Conservation (phyloP, 2,888 invertebrate genomes). For the Drepanosiphum platanoidis region DNA sequence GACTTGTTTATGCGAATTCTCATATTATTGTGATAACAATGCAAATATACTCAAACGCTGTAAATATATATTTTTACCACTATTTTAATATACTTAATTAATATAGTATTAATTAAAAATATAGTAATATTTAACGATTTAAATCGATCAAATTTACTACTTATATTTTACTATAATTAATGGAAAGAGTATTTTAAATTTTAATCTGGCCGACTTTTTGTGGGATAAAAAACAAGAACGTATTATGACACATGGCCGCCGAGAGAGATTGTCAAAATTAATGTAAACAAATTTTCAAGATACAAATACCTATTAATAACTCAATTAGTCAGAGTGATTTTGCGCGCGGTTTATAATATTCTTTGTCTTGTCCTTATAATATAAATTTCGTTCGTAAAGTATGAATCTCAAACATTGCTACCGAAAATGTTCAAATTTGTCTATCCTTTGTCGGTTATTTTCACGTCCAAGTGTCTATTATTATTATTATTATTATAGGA, state of each 20-base stretch:
- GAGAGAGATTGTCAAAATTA: neutral
- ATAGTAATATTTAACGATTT: too few relatives aligned
- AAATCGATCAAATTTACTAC: neutral
- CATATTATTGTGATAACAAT: neutral
- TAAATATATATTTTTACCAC: too few relatives aligned
- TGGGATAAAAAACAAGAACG: neutral
- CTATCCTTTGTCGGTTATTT: too few relatives aligned
- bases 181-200: too few relatives aligned
- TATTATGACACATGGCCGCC: neutral
- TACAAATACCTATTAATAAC: neutral
- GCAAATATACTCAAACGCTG: neutral
- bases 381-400: too few relatives aligned
- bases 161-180: neutral
- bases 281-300: neutral
- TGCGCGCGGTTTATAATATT: neutral
- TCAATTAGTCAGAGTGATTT: neutral
- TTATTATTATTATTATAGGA: too few relatives aligned
- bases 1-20: neutral
- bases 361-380: too few relatives aligned
- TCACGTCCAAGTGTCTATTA: too few relatives aligned
- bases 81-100: too few relatives aligned
- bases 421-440: too few relatives aligned
- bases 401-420: too few relatives aligned
- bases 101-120: too few relatives aligned
- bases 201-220: neutral